A percentile compares a stretch with the other conserved stretches of the same genome.
Conservation (phyloP, 2,797 vertebrate genomes). For the Artibeus lituratus region DNA sequence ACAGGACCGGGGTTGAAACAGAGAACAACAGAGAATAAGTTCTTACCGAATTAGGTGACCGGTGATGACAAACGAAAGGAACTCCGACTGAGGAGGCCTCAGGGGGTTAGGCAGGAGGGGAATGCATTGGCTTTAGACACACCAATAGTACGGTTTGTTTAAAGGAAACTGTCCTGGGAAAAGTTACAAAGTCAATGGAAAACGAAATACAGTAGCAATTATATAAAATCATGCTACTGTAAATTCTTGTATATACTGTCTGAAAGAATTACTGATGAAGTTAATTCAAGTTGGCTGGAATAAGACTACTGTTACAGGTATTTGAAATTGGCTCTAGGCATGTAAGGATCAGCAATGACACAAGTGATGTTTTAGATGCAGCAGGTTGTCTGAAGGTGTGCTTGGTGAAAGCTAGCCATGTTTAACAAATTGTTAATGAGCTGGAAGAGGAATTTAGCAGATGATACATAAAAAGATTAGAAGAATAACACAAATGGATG, state of each 20-base stretch:
- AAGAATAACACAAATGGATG: not conserved
- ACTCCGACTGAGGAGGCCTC: not conserved
- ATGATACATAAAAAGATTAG: slow-evolving; percentile 20
- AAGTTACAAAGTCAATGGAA: slow-evolving; percentile 12
- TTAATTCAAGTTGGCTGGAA: slow-evolving; percentile 23
- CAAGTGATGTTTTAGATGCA: not conserved
- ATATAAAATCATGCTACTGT: not conserved
- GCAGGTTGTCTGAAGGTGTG: not conserved
- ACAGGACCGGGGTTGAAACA: not conserved
- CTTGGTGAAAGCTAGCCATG: not conserved
- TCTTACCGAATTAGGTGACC: not conserved
- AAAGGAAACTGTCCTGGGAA: not conserved
- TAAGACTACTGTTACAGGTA: not conserved
- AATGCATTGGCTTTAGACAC: not conserved
- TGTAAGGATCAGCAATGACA: not conserved
- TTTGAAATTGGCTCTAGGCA: slow-evolving; percentile 5
- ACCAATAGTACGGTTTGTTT: not conserved
- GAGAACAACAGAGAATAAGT: not conserved
- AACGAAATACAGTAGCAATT: not conserved
- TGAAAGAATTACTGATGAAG: slow-evolving; percentile 31
- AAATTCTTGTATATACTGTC: slow-evolving; percentile 11
- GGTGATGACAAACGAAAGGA: not conserved
- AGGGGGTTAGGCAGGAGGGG: not conserved
- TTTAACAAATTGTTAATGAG: slow-evolving; percentile 33
- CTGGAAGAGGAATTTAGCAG: not conserved